A percentile compares a stretch with the other conserved stretches of the same genome.
phyloP scores from a whole-genome alignment of 2,797 vertebrate genomes.

The Prionace glauca region DNA sequence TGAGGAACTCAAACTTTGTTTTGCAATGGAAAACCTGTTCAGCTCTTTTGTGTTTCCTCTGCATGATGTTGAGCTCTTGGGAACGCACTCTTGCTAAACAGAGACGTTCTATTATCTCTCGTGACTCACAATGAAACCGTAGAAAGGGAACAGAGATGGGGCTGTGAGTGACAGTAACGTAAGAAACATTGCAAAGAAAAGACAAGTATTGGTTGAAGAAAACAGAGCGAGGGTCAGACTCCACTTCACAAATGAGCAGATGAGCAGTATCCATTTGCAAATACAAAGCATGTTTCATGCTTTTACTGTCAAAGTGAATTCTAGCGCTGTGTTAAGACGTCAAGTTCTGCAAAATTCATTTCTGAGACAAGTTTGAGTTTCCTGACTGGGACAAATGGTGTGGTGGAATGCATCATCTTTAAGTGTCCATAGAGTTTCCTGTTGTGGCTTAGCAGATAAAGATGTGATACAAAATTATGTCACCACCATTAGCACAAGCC shows the following conservation, averaged over 20 bases:
- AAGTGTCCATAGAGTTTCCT: background rate
- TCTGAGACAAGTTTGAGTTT: background rate
- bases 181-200: background rate
- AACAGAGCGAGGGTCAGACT: background rate
- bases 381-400: background rate
- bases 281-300: background rate
- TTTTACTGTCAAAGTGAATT: background rate
- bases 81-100: background rate
- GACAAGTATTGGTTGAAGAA: background rate
- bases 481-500: background rate
- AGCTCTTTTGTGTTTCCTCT: background rate
- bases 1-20: background rate
- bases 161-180: background rate
- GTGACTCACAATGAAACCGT: constrained; percentile 25
- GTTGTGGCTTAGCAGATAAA: background rate
- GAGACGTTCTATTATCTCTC: background rate
- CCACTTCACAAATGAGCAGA: background rate
- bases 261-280: background rate
- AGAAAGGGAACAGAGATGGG: constrained; percentile 29
- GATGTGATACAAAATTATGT: background rate
- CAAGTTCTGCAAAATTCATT: background rate
- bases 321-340: background rate
- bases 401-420: background rate
- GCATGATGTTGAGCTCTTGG: background rate
- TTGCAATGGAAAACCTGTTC: background rate